Evolutionary conservation across 1,140 invertebrate genomes (phyloP).

Genomic region (Phortica variegata): DNA sequence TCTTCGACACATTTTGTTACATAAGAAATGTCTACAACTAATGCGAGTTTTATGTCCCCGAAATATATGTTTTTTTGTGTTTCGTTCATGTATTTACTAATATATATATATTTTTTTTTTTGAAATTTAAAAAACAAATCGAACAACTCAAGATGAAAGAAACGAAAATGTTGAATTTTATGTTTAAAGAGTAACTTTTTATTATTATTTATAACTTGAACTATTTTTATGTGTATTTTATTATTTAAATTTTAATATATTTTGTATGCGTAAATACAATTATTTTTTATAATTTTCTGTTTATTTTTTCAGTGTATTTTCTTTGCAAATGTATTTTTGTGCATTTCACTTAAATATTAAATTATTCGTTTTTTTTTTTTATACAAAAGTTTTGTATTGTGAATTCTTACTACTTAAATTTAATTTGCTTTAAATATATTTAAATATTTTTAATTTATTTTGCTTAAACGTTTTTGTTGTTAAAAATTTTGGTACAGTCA

Average conservation of each 20-base stretch:
- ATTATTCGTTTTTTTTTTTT: slow-evolving; percentile 17
- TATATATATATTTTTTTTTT: not conserved
- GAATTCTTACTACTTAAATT: slow-evolving; percentile 42
- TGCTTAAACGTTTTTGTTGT: slow-evolving; percentile 16
- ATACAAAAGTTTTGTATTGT: slow-evolving; percentile 37
- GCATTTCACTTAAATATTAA: too few relatives aligned
- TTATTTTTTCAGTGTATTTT: too few relatives aligned
- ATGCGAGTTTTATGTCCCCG: too few relatives aligned
- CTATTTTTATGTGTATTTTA: slow-evolving; percentile 1
- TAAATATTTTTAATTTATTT: not conserved
- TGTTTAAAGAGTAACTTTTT: not conserved
- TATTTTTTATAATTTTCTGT: too few relatives aligned
- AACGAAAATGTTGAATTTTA: too few relatives aligned
- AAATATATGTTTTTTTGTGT: too few relatives aligned
- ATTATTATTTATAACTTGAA: not conserved
- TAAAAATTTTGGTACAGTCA: slow-evolving; percentile 56
- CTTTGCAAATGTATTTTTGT: too few relatives aligned
- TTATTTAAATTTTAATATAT: slow-evolving; percentile 2
- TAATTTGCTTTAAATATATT: not conserved
- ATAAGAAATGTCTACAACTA: too few relatives aligned
- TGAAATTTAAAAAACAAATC: slow-evolving; percentile 4
- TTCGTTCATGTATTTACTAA: too few relatives aligned
- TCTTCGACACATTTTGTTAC: too few relatives aligned
- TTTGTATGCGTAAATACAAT: not conserved
- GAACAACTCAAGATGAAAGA: slow-evolving; percentile 2